Conservation (phyloP, 1,140 invertebrate genomes). For the Tetramorium parvispinum region DNA sequence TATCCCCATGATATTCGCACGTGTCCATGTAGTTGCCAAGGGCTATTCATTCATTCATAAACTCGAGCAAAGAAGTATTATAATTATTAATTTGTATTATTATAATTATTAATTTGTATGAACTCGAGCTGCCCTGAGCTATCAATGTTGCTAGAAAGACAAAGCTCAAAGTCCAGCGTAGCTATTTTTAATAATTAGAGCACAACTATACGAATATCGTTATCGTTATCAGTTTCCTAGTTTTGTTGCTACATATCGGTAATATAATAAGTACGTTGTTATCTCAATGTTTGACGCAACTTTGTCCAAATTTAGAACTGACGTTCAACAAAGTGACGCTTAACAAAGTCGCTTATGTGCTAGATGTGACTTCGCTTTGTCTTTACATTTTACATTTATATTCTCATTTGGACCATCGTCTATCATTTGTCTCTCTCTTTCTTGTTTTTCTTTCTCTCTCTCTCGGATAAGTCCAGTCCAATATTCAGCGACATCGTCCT, state of each 20-base stretch:
- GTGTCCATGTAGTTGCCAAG: constrained; percentile 26
- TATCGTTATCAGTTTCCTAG: constrained; percentile 16
- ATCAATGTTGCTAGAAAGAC: constrained; percentile 13
- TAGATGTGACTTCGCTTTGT: constrained; percentile 21
- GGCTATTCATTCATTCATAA: constrained; percentile 25
- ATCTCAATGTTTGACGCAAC: neutral
- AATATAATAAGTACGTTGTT: neutral
- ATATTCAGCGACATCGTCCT: constrained; percentile 23
- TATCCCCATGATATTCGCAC: constrained; percentile 34
- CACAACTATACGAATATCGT: neutral
- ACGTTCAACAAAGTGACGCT: neutral
- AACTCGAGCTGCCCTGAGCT: neutral
- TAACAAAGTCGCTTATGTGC: neutral
- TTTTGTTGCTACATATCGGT: neutral
- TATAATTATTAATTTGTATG: constrained; percentile 22
- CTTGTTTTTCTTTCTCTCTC: neutral
- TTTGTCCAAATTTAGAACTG: neutral
- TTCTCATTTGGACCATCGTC: neutral
- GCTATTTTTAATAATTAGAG: neutral
- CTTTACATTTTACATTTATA: constrained; percentile 36
- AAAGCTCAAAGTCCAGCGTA: constrained; percentile 10
- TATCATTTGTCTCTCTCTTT: neutral
- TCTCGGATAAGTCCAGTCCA: constrained; percentile 45
- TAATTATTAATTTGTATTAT: constrained; percentile 25
- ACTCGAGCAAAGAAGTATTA: neutral